Conservation (phyloP, 1,140 invertebrate genomes). For the Aphis gossypii region DNA sequence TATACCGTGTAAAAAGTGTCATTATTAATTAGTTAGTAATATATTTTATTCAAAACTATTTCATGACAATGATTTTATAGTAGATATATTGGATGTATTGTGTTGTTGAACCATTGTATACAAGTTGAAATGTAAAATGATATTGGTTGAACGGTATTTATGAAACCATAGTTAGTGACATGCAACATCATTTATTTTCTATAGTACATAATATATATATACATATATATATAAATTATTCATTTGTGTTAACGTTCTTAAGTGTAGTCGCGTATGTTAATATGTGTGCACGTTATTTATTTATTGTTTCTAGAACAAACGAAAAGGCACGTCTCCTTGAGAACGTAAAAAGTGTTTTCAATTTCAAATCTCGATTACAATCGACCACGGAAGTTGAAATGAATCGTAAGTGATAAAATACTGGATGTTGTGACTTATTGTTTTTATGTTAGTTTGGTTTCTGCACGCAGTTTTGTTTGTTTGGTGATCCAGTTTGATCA, state of each 20-base stretch:
- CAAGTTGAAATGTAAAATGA: background rate
- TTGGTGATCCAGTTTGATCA: background rate
- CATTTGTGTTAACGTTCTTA: slow-evolving; percentile 3
- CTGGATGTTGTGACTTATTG: background rate
- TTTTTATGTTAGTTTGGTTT: background rate
- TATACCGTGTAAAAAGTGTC: slow-evolving; percentile 30
- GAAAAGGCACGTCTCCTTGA: slow-evolving; percentile 93
- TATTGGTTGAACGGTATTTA: background rate
- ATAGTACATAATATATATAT: background rate
- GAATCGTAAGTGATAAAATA: slow-evolving; percentile 78
- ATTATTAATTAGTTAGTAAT: slow-evolving; percentile 29
- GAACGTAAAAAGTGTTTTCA: slow-evolving; percentile 91
- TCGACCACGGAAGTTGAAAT: slow-evolving; percentile 86
- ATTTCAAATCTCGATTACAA: slow-evolving; percentile 75
- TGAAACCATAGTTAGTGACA: background rate
- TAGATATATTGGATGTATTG: background rate
- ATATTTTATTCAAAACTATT: background rate
- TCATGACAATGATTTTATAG: background rate
- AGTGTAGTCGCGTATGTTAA: slow-evolving; percentile 36
- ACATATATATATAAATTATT: background rate
- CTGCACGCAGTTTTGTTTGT: background rate
- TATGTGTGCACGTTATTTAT: slow-evolving; percentile 54
- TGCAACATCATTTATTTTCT: background rate
- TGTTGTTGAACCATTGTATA: background rate
- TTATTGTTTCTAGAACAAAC: slow-evolving; percentile 79